Conservation (phyloP, 2,113 vertebrate species). For the Cygnus atratus region DNA sequence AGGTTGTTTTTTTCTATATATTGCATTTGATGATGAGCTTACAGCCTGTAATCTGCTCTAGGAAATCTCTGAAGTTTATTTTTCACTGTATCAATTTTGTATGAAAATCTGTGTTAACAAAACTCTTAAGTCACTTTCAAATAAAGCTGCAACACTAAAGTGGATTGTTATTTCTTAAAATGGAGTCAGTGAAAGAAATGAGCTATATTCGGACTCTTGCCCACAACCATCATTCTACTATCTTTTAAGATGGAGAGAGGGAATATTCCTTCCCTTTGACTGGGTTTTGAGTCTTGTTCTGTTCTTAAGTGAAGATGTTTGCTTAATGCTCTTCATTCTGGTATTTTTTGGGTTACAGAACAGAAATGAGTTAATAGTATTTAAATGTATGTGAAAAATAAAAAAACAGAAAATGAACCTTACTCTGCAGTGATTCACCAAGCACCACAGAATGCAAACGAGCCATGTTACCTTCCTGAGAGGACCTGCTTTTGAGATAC, state of each 20-base stretch:
- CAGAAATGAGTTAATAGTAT: background rate
- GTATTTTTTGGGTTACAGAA: background rate
- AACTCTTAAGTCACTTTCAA: background rate
- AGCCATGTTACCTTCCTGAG: too few relatives aligned
- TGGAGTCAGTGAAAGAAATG: background rate
- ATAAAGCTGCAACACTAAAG: constrained; percentile 46
- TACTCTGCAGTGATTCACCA: too few relatives aligned
- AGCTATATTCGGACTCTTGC: background rate
- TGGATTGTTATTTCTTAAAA: background rate
- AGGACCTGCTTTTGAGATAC: too few relatives aligned
- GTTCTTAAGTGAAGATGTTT: background rate
- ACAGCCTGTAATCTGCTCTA: background rate
- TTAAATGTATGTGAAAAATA: background rate
- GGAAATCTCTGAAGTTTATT: constrained; percentile 6
- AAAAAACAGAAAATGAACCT: too few relatives aligned
- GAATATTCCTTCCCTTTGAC: background rate
- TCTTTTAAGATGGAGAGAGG: background rate
- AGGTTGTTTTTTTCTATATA: background rate
- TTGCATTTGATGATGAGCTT: background rate
- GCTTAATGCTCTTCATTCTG: background rate
- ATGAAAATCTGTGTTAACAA: background rate
- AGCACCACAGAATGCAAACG: too few relatives aligned
- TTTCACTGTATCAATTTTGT: constrained; percentile 23
- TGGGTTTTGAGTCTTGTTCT: background rate
- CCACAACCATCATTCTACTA: background rate